phyloP scores from a whole-genome alignment of 2,797 vertebrate species.

The Peromyscus melanophrys region DNA sequence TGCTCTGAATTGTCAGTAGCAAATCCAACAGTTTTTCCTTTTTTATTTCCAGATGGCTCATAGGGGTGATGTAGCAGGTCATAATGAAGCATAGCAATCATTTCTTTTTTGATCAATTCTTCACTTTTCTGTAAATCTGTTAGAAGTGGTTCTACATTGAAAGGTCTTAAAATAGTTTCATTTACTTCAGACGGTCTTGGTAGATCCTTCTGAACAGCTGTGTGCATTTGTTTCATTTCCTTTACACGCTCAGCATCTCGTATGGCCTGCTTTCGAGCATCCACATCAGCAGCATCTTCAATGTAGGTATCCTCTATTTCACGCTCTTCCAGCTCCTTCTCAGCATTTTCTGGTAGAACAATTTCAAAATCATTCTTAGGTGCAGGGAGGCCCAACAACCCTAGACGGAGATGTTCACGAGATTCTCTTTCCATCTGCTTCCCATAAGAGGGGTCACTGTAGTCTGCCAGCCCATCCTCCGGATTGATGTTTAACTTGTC shows the following conservation, averaged over 20 bases:
- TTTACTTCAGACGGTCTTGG: conserved; percentile 98
- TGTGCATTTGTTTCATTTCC: conserved; percentile 97
- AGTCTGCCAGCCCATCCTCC: conserved; percentile 95
- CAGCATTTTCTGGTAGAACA: conserved; percentile 98
- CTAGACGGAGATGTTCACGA: conserved; percentile 95
- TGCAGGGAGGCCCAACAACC: conserved; percentile 95
- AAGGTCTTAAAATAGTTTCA: conserved; percentile 96
- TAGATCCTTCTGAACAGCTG: conserved; percentile 95
- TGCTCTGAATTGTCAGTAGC: conserved; percentile 95
- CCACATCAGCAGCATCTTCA: conserved; percentile 96
- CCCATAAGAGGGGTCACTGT: conserved; percentile 94
- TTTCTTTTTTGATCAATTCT: conserved; percentile 98
- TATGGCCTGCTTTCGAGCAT: conserved; percentile 94
- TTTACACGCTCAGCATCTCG: conserved; percentile 96
- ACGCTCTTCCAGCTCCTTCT: conserved; percentile 95
- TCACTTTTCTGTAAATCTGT: conserved; percentile 96
- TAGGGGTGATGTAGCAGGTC: conserved; percentile 96
- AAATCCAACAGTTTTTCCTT: conserved; percentile 92
- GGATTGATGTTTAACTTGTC: conserved; percentile 99
- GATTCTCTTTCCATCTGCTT: conserved; percentile 98
- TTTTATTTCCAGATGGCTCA: conserved; percentile 91
- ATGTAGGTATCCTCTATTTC: conserved; percentile 94
- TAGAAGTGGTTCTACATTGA: conserved; percentile 95
- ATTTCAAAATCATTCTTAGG: conserved; percentile 99
- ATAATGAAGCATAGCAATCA: conserved; percentile 98